phyloP scores from a whole-genome alignment of 2,797 vertebrate species.

The Anabas testudineus region DNA sequence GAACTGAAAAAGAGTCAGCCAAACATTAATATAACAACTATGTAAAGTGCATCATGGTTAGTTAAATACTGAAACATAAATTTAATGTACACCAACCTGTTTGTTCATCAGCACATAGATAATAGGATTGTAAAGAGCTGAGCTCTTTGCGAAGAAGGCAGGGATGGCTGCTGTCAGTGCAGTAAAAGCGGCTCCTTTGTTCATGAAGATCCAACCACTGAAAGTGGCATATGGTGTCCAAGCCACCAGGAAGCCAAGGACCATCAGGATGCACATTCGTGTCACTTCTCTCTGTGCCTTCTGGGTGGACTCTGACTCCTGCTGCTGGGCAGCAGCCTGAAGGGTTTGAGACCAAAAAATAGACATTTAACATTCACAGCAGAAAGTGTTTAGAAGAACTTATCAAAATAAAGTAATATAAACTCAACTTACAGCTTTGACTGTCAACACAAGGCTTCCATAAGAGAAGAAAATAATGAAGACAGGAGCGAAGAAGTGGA shows the following conservation, averaged over 20 bases:
- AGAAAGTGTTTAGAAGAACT: not conserved
- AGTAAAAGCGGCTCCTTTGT: constrained; percentile 83
- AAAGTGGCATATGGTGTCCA: constrained; percentile 87
- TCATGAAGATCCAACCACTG: constrained; percentile 88
- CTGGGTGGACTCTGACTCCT: constrained; percentile 88
- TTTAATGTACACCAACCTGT: constrained; percentile 60
- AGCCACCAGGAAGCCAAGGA: constrained; percentile 87
- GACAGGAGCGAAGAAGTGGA: constrained; percentile 83
- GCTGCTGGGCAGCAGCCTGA: constrained; percentile 89
- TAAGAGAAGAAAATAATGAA: constrained; percentile 86
- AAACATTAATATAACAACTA: not conserved
- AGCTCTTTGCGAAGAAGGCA: constrained; percentile 85
- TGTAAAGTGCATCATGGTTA: no score
- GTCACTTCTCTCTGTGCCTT: constrained; percentile 91
- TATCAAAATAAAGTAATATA: not conserved
- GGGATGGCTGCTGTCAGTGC: constrained; percentile 87
- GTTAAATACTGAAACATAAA: not conserved
- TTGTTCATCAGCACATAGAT: constrained; percentile 82
- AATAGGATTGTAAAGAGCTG: constrained; percentile 86
- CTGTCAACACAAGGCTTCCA: constrained; percentile 86
- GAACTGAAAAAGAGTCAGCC: constrained; percentile 77
- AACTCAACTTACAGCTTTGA: constrained; percentile 83
- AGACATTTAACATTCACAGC: not conserved
- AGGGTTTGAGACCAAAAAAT: not conserved
- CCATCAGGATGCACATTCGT: constrained; percentile 89